These are phyloP conservation scores for Bimastos eiseni DNA, from an alignment of 2,888 invertebrate species.

Conservation along the genomic window DNA sequence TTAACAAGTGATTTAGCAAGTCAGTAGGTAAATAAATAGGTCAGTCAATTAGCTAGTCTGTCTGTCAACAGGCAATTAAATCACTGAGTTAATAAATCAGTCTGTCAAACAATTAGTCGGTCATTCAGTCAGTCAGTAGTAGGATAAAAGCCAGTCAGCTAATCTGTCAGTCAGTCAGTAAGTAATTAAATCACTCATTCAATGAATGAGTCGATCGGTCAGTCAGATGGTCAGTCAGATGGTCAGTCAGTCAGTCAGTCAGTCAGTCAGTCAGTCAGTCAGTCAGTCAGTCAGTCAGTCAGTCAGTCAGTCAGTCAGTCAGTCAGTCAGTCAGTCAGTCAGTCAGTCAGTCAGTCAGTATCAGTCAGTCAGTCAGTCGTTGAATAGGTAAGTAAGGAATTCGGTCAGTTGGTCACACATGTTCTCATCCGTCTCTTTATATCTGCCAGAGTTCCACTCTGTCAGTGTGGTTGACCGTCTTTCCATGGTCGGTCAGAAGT, in stretches of 20 bases:
- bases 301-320: neutral
- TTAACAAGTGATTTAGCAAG: neutral
- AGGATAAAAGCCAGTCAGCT: too few relatives aligned
- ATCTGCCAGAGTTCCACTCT: neutral
- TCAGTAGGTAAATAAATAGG: neutral
- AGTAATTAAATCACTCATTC: too few relatives aligned
- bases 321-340: constrained; percentile 37
- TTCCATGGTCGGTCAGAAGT: neutral
- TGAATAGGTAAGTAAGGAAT: neutral
- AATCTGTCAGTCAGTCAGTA: neutral
- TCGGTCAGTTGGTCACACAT: neutral
- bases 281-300: too few relatives aligned
- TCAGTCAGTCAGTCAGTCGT: too few relatives aligned
- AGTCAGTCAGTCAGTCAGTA: too few relatives aligned
- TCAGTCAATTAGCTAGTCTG: neutral
- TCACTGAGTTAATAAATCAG: constrained; percentile 44
- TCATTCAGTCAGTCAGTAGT: constrained; percentile 45
- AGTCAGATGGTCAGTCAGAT: constrained; percentile 37
- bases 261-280: constrained; percentile 36
- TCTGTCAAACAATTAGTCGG: constrained; percentile 44
- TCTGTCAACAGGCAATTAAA: constrained; percentile 44
- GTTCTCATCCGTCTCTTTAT: neutral
- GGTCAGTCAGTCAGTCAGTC: neutral
- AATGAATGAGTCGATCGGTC: constrained; percentile 39
- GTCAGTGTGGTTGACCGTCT: neutral